These are phyloP conservation scores for Acrobasis consociella DNA, from an alignment of 2,888 invertebrate genomes.

Conservation along the genomic window DNA sequence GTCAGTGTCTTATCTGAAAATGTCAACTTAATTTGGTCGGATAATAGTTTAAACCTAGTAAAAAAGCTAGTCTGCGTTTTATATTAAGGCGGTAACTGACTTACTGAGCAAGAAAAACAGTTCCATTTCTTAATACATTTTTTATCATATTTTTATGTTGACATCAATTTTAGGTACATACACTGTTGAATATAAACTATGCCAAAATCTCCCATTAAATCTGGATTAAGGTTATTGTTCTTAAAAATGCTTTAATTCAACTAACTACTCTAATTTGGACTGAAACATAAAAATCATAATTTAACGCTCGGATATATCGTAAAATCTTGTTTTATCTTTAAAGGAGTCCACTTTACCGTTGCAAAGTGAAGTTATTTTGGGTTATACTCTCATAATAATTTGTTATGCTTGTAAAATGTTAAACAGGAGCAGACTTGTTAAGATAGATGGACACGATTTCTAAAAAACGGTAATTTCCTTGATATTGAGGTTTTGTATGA, in stretches of 20 bases:
- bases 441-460: slow-evolving; percentile 35
- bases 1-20: too few relatives aligned
- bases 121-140: too few relatives aligned
- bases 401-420: slow-evolving; percentile 36
- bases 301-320: slow-evolving; percentile 4
- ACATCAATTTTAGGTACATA: too few relatives aligned
- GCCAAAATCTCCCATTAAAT: background rate
- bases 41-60: background rate
- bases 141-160: too few relatives aligned
- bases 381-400: slow-evolving; percentile 36
- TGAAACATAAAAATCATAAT: slow-evolving; percentile 13
- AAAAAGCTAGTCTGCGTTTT: too few relatives aligned
- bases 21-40: too few relatives aligned
- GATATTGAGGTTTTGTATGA: too few relatives aligned
- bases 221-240: background rate
- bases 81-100: too few relatives aligned
- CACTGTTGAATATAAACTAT: background rate
- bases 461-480: background rate
- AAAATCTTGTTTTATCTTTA: slow-evolving; percentile 7
- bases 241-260: background rate
- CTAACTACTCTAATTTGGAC: background rate
- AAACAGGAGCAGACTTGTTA: slow-evolving; percentile 44
- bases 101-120: too few relatives aligned
- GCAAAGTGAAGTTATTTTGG: slow-evolving; percentile 23
- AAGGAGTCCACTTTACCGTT: slow-evolving; percentile 14